Base-by-base conservation (phyloP, 2,888 invertebrate species). In the Torymus aiolomorphi region DNA sequence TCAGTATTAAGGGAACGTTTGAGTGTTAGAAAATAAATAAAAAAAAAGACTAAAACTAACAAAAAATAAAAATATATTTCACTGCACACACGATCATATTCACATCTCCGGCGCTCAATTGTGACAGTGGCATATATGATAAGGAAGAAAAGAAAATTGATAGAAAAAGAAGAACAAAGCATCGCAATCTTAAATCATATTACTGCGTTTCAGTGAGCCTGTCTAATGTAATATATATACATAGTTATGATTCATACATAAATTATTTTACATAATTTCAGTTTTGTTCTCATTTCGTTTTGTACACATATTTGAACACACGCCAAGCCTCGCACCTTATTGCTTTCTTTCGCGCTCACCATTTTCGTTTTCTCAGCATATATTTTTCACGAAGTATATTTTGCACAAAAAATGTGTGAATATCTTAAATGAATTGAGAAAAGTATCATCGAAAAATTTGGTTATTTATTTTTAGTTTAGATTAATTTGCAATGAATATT, bases 201-300 rank as follows among this genome's bases (percentile, higher is more conserved):
- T 79, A 61, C 61, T 75, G 31, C 49, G 72, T 75, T 82, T 80
- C 61, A 67, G 83, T 84, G 82, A 83, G 83, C 84, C 84, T 88
- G 84, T 86, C 84, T 83, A 84, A 87, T 87, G 85, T 87, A 86
- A 86, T 82, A 87, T 86, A 86, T 84, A 83, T 79, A 84, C 82
- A 82, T 84, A 85, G 81, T 82, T 86, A 83, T 84, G 84, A 86
- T 83, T 83, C 79, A 83, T 84, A 87, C 84, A 87, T 88, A 88
- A 87, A 88, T 88, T 88, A 88, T 88, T 88, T 88, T 87, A 85
- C 84, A 85, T 87, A 87, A 86, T 87, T 87, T 73, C 83, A 67
- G 70, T 85, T 85, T 83, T 78, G 83, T 84, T 81, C 83, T 87
- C 81, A 83, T 85, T 80, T 80, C 63, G 80, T 78, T 79, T 76